Evolutionary conservation across 2,797 vertebrate species (phyloP), one percentile per base, ranked within the genome.

Genomic region (Molossus molossus): DNA sequence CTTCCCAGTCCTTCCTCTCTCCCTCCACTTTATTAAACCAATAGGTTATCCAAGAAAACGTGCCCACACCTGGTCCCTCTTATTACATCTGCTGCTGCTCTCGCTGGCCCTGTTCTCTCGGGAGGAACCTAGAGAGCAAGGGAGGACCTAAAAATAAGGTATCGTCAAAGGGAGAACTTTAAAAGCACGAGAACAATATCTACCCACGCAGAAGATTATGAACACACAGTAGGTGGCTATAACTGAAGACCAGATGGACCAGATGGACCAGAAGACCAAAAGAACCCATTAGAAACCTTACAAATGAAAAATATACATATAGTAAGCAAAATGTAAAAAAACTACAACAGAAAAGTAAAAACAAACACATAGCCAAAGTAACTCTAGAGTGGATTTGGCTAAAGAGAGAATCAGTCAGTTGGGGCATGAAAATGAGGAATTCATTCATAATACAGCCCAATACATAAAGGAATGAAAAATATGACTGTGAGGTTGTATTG

Each of bases 401-500:
- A 40, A 58, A 45, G 80, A 81, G 67, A 85, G 62, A 77, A 90
- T 65, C 55, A 13, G n/a, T 94, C 73, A 50, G 13, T 37, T 76
- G 33, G 57, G 83, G 7, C 25, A 5, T 86, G 50, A 60, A 90
- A 86, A 37, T 64, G n/a, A 72, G 17, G 8, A 55, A 33, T 72
- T 82, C 4, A 50, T 64, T 15, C 8, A 77, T 37, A 81, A 84
- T 12, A 11, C 25, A 29, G 9, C 23, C 12, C 15, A 48, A 76
- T 64, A 65, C 53, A 72, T 45, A 83, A 76, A 79, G 23, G 17
- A 25, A 29, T 94, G 53, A 82, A 84, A 92, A 81, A 45, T n/a
- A 23, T 21, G 50, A 57, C 4, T 33, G 11, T 7, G 53, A 4
- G 10, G 53, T 8, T 57, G 6, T 29, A 18, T 45, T 45, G 40